Evolutionary conservation across 2,113 vertebrate genomes (phyloP).

Genomic region (Corvus cornix): DNA sequence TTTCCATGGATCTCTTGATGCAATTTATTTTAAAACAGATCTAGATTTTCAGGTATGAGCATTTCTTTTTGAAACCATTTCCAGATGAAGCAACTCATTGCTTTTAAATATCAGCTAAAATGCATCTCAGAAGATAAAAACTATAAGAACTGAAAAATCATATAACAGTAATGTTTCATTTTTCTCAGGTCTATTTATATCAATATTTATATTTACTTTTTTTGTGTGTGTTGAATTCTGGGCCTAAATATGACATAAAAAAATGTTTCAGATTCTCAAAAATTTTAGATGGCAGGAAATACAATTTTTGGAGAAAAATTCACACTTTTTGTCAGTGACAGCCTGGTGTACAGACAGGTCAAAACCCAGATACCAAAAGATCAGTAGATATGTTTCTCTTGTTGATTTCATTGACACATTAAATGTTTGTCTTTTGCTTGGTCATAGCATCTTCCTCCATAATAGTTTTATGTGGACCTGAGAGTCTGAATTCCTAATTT

Average conservation of each 20-base stretch:
- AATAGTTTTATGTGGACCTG: slow-evolving; percentile 33
- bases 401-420: slow-evolving; percentile 16
- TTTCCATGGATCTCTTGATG: neutral
- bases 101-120: neutral
- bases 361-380: neutral
- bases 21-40: neutral
- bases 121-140: neutral
- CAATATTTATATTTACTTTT: neutral
- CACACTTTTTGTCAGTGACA: neutral
- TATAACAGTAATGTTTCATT: neutral
- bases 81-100: neutral
- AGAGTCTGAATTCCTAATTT: slow-evolving; percentile 39
- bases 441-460: neutral
- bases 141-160: neutral
- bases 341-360: neutral
- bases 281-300: neutral
- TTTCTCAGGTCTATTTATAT: neutral
- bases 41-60: neutral
- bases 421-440: slow-evolving; percentile 14
- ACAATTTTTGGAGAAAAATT: neutral
- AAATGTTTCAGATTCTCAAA: neutral
- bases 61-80: neutral
- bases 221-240: neutral
- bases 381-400: neutral
- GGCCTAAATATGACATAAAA: neutral